Evolutionary conservation across 2,797 vertebrate species (phyloP), one percentile per base, ranked within the genome.

Genomic region (Rhinichthys osculus): DNA sequence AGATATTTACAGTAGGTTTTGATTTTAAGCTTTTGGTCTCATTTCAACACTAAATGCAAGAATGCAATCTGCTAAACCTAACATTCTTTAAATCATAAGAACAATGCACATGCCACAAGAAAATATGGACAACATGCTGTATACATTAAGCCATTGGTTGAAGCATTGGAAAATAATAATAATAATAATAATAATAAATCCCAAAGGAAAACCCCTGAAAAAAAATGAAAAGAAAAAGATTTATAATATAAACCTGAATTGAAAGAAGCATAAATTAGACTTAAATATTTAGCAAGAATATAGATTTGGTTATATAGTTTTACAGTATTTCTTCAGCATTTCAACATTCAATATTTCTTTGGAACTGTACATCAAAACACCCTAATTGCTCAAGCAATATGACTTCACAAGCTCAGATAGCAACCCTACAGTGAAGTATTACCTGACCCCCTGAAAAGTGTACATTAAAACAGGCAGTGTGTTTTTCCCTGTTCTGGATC

Each of bases 251-350:
- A 84, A 77, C 82, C 59, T 84, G 82, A 77, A 84, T 84, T n/a
- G 23, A 67, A 84, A 84, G 62, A 67, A 84, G 35, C 87, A 90
- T 90, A 90, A 90, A 90, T 90, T 89, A 89, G 71, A 89, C 85
- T 89, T 90, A 79, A 86, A 90, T 90, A 90, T 88, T 88, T 87
- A 83, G 83, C 85, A 90, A 90, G 89, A 90, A 90, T 90, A 90
- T 90, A 90, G 85, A 88, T 90, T 90, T 90, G 89, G 89, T 90
- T 88, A 90, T 85, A 90, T 85, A 90, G 89, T 90, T 88, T 87
- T 87, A 88, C 89, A 88, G 87, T 88, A 88, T 88, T 85, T 85
- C 77, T 87, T 87, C 30, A 87, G 82, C 85, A 67, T 85, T 84
- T 87, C 72, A 88, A 90, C 89, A 90, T 90, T 90, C 89, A 90